Evolutionary conservation across 2,888 invertebrate species (phyloP), one percentile per base, ranked within the genome.

Genomic region (Agrochola lota): DNA sequence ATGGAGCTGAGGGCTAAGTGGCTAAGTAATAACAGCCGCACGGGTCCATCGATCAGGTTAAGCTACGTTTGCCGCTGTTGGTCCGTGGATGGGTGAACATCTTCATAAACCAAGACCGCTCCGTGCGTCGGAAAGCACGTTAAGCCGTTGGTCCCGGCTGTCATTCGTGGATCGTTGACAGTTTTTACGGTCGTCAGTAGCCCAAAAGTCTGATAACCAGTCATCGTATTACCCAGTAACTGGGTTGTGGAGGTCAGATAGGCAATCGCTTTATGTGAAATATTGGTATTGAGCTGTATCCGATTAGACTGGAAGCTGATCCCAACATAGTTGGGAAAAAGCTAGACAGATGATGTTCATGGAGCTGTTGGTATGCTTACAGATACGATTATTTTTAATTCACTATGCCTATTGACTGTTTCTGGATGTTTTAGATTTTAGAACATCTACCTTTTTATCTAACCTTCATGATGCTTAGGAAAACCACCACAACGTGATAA

Each of bases 101-200:
- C 12, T 12, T n/a, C 23, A 23, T 23, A 52, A 23, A 52, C 23
- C 52, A 3, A 52, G 8, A 52, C 23, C 23, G 0, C 9, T 23
- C 23, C 52, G 9, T 23, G 23, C 8, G 8, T 52, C 20, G 52
- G 0, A 52, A 52, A 52, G 7, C 11, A 57, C 11, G n/a, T n/a
- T 11, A n/a, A n/a, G n/a, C 57, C 57, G n/a, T 57, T n/a, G n/a
- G 12, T 57, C n/a, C n/a, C 57, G n/a, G 57, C 57, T 57, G 57
- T 55, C 57, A 57, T 57, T 57, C n/a, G 57, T 57, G n/a, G n/a
- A 57, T n/a, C n/a, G n/a, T 57, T n/a, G 57, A 57, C 57, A n/a
- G 57, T 57, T n/a, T 1, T 57, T n/a, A 57, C 55, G 49, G 17
- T 20, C 2, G 1, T 26, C 15, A 15, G 6, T 26, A 12, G 57